These are phyloP conservation scores for Microtus agrestis DNA, from an alignment of 2,797 vertebrate species.

Conservation along the genomic window DNA sequence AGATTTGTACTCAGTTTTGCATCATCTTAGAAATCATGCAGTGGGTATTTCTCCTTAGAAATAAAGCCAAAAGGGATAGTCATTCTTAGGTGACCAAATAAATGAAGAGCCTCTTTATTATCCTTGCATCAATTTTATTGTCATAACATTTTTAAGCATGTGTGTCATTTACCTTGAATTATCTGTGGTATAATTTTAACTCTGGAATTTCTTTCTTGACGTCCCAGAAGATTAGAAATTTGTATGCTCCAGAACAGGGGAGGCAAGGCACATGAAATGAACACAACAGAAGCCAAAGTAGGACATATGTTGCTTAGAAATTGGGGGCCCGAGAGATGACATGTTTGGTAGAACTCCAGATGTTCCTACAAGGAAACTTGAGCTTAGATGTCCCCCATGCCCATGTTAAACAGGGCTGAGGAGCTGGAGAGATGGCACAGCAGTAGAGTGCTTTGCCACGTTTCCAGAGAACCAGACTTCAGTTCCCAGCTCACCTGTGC, in stretches of 20 bases:
- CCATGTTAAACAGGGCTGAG: neutral
- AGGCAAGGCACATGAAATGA: neutral
- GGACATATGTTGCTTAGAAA: neutral
- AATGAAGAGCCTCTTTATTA: neutral
- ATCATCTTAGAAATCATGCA: neutral
- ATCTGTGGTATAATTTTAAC: neutral
- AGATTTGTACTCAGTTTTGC: neutral
- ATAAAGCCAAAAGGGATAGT: neutral
- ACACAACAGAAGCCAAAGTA: neutral
- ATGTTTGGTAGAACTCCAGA: neutral
- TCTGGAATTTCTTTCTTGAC: neutral
- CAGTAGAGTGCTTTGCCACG: neutral
- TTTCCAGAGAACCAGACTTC: neutral
- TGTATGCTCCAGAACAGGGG: neutral
- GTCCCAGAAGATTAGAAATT: neutral
- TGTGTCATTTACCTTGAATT: neutral
- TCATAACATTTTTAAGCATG: neutral
- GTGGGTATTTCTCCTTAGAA: neutral
- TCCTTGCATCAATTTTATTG: neutral
- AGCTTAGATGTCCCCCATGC: neutral
- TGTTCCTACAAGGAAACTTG: neutral
- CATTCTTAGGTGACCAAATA: neutral
- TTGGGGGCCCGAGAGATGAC: neutral
- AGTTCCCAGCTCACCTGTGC: too few species aligned
- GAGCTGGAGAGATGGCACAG: neutral